Conservation (phyloP, 2,888 invertebrate species). For the Plemyria rubiginata region DNA sequence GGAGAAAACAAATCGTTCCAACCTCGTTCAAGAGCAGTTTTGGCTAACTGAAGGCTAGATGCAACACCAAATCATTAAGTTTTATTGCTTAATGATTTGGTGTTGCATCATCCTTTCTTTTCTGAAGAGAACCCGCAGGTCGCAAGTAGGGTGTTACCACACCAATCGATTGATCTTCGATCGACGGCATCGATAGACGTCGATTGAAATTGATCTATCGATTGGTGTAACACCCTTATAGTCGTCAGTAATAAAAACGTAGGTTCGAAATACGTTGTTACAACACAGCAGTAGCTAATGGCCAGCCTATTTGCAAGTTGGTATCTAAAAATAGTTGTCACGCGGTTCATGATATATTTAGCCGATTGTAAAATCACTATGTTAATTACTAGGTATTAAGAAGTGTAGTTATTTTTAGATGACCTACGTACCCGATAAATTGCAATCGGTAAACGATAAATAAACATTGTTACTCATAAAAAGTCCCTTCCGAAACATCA, state of each 20-base stretch:
- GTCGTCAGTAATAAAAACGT: slow-evolving; percentile 13
- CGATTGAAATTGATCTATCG: no score
- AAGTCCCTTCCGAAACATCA: slow-evolving; percentile 56
- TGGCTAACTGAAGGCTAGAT: no score
- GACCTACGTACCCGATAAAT: not conserved
- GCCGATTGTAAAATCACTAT: slow-evolving; percentile 25
- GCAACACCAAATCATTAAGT: no score
- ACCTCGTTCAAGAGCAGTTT: no score
- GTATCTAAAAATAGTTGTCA: slow-evolving; percentile 40
- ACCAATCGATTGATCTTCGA: no score
- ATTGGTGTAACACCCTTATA: no score
- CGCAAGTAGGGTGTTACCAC: no score
- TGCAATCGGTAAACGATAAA: slow-evolving; percentile 14
- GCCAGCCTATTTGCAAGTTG: slow-evolving; percentile 31
- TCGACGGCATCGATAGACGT: no score
- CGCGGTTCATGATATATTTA: slow-evolving; percentile 48
- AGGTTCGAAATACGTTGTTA: slow-evolving; percentile 24
- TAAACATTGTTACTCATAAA: slow-evolving; percentile 39
- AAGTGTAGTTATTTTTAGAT: slow-evolving; percentile 22
- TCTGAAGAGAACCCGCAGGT: no score
- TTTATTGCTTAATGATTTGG: no score
- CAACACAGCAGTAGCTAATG: slow-evolving; percentile 34
- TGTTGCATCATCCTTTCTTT: no score
- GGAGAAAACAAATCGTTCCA: not conserved
- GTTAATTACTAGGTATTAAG: slow-evolving; percentile 16